Percentiles rank a stretch among this genome's conserved stretches.
phyloP scores from a whole-genome alignment of 2,797 vertebrate genomes.

The Mormyrus proboscirostris region DNA sequence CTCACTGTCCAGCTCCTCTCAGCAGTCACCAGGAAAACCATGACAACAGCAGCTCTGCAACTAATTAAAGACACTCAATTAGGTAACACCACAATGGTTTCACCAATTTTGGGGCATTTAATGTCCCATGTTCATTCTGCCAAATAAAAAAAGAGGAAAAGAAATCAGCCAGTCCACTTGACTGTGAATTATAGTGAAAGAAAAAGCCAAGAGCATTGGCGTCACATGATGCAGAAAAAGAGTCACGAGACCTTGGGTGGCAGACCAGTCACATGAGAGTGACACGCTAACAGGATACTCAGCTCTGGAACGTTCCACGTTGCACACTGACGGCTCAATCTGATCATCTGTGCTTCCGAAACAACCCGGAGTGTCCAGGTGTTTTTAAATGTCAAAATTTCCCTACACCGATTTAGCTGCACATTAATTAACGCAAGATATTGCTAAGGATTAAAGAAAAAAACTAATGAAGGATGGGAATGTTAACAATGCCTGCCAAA shows the following conservation, averaged over 20 bases:
- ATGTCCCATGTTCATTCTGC: not conserved
- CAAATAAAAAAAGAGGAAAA: not conserved
- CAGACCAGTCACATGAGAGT: not conserved
- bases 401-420: not conserved
- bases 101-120: not conserved
- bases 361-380: not conserved
- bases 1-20: not conserved
- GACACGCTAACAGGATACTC: not conserved
- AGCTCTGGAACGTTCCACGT: not conserved
- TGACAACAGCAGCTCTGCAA: not conserved
- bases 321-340: not conserved
- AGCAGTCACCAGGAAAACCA: not conserved
- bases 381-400: not conserved
- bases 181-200: not conserved
- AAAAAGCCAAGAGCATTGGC: not conserved
- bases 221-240: not conserved
- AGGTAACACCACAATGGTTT: not conserved
- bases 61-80: not conserved
- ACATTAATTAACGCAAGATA: not conserved
- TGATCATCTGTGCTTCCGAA: not conserved
- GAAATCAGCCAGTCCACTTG: not conserved
- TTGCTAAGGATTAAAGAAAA: not conserved
- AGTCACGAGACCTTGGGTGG: not conserved
- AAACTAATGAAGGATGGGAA: not conserved
- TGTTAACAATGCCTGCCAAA: not conserved